Evolutionary conservation across 2,888 invertebrate genomes (phyloP), one percentile per base, ranked within the genome.

Genomic region (Diplolepis rosae): DNA sequence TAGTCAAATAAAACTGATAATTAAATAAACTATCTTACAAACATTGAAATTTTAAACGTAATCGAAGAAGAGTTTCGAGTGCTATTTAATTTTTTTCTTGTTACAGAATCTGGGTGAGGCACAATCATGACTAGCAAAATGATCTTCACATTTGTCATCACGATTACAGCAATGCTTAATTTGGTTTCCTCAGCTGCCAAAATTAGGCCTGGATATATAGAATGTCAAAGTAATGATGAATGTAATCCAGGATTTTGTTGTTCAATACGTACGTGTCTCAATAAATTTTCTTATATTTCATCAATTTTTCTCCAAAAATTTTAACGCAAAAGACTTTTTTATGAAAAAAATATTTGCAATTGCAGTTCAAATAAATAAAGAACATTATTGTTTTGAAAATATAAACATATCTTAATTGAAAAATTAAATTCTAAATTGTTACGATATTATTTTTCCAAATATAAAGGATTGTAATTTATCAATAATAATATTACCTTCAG

Each of bases 191-290:
- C 42, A 75, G 39, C 24, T 42, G n/a, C 69, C 18, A 24, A 48
- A 35, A 52, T 22, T 48, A 68, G 54, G 27, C 76, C 76, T 11
- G 32, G 66, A n/a, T 77, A 78, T 54, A 52, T 73, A 39, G 67
- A 77, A 4, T 85, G 85, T 72, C 72, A 73, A 27, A 82, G 71
- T 56, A 78, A 72, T 66, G 32, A 61, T 4, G 81, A 84, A 7
- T 85, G 85, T 67, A 54, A 51, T n/a, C 61, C 77, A 11, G 80
- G 75, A 6, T 61, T 76, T 24, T 85, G 85, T 71, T 85, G 85
- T 50, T 68, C 75, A n/a, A 72, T 85, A 73, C 74, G 85, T 85
- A 69, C 72, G 77, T 51, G 35, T 22, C 4, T 11, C 48, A n/a
- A 56, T 6, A 52, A 65, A 50, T 22, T 71, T 70, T 18, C n/a